These are phyloP conservation scores for Menidia menidia DNA, from an alignment of 2,797 vertebrate species.

Conservation along the genomic window DNA sequence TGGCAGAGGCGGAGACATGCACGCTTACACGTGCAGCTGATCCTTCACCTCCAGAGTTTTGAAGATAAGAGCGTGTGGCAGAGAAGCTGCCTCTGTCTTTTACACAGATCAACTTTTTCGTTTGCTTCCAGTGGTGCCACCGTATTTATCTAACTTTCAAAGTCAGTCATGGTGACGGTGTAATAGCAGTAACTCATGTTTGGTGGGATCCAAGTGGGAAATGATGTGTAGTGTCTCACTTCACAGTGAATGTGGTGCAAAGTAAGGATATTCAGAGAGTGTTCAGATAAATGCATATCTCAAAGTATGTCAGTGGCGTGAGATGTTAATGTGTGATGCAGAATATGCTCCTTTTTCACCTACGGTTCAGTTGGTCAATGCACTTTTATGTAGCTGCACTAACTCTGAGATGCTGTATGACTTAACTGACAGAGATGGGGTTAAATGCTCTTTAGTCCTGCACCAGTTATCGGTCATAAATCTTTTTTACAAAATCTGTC, in stretches of 20 bases:
- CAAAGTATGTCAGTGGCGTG: constrained; percentile 16
- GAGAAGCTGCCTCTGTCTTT: constrained; percentile 22
- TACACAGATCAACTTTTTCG: neutral
- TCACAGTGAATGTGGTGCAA: neutral
- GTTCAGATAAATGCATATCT: constrained; percentile 14
- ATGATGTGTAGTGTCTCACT: constrained; percentile 1
- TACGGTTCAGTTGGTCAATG: constrained; percentile 8
- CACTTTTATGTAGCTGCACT: neutral
- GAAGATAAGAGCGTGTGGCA: constrained; percentile 48
- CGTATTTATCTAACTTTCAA: constrained; percentile 5
- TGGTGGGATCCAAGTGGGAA: neutral
- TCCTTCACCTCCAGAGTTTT: constrained; percentile 50
- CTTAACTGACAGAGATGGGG: neutral
- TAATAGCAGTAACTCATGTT: neutral
- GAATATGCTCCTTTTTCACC: constrained; percentile 1
- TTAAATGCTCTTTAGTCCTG: neutral
- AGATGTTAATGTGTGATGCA: constrained; percentile 25
- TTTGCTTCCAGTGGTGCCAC: neutral
- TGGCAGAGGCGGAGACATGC: constrained; percentile 42
- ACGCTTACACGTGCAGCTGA: constrained; percentile 56
- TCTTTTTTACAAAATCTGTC: constrained; percentile 15
- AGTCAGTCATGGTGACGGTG: neutral
- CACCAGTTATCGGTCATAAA: neutral
- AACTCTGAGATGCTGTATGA: neutral
- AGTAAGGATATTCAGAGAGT: neutral